These are phyloP conservation scores for Caretta caretta DNA, from an alignment of 2,113 vertebrate species.

Conservation along the genomic window DNA sequence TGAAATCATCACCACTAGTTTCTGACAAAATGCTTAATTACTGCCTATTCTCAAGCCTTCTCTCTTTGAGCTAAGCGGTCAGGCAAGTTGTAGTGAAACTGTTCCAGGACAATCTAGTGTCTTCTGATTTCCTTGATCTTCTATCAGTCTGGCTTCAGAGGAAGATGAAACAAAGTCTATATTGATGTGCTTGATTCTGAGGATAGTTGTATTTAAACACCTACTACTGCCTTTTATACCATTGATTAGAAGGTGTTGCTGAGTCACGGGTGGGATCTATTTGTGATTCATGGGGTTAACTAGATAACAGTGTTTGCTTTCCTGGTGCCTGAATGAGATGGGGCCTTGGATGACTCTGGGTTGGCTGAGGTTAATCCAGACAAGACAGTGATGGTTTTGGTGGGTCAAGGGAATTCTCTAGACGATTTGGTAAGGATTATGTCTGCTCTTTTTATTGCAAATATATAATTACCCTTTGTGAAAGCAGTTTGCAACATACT, in stretches of 20 bases:
- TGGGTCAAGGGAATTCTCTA: not conserved
- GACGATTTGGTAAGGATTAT: not conserved
- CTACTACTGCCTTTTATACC: too few relatives aligned
- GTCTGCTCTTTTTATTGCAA: not conserved
- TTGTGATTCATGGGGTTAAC: not conserved
- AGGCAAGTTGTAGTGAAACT: not conserved
- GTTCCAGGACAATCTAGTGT: not conserved
- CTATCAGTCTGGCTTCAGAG: not conserved
- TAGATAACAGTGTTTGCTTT: not conserved
- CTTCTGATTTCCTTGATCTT: not conserved
- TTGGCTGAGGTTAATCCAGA: not conserved
- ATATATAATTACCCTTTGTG: not conserved
- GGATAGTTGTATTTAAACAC: too few relatives aligned
- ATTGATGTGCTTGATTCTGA: too few relatives aligned
- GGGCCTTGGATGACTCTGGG: not conserved
- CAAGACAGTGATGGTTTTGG: not conserved
- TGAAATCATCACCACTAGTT: not conserved
- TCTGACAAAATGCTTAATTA: not conserved
- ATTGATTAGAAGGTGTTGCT: not conserved
- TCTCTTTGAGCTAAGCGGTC: not conserved
- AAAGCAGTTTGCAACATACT: not conserved
- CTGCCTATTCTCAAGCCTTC: not conserved
- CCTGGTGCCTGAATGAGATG: not conserved
- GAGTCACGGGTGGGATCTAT: not conserved
- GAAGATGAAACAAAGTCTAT: not conserved